These are phyloP conservation scores for Philhelius pedissequus DNA, from an alignment of 2,888 invertebrate genomes.

Conservation along the genomic window DNA sequence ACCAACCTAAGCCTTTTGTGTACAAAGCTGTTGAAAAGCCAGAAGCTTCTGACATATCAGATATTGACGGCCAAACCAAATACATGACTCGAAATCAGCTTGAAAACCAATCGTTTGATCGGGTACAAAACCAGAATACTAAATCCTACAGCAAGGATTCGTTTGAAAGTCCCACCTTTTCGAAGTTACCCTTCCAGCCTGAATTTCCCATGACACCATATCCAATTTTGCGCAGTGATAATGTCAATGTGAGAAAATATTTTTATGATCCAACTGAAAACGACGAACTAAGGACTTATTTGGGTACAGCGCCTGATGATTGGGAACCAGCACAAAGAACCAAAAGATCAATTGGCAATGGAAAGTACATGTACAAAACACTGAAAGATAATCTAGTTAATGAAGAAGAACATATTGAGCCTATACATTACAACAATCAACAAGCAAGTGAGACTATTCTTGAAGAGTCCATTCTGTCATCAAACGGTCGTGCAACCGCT, in stretches of 20 bases:
- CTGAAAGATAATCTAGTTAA: conserved; percentile 72
- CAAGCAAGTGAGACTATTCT: conserved; percentile 4
- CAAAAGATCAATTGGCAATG: conserved; percentile 3
- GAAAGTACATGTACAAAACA: background rate
- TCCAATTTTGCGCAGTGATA: conserved; percentile 31
- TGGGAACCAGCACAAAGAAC: conserved; percentile 6
- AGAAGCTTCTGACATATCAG: conserved; percentile 6
- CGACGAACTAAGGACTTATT: conserved; percentile 29
- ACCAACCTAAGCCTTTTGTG: background rate
- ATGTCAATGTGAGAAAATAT: conserved; percentile 60
- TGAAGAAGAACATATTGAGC: conserved; percentile 69
- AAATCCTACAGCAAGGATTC: background rate
- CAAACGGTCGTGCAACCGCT: background rate
- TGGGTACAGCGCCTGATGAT: background rate
- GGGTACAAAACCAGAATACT: background rate
- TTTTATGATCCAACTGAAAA: conserved; percentile 66
- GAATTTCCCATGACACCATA: conserved; percentile 18
- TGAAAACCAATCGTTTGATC: conserved; percentile 6
- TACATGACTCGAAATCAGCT: conserved; percentile 41
- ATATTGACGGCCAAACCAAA: conserved; percentile 18
- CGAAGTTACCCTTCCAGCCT: background rate
- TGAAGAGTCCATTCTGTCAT: background rate
- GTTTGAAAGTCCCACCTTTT: background rate
- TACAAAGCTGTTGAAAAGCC: background rate
- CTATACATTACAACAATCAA: conserved; percentile 45